Evolutionary conservation across 2,888 invertebrate species (phyloP).

Genomic region (Drosophila mimica): DNA sequence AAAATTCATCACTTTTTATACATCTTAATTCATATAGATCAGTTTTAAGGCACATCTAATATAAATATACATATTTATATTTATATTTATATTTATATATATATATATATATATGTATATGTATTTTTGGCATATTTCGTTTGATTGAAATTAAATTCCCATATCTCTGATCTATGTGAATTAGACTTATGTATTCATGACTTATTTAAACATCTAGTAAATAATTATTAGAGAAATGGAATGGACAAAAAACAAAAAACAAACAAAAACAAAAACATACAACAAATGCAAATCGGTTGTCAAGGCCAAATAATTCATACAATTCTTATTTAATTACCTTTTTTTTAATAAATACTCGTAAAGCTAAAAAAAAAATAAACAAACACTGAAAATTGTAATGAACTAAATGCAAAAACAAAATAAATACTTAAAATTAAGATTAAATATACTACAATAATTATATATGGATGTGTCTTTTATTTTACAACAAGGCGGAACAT

Average conservation of each 20-base stretch:
- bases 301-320: conserved; percentile 65
- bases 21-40: conserved; percentile 53
- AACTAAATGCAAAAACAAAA: conserved; percentile 44
- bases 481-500: not conserved
- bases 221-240: conserved; percentile 59
- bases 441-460: conserved; percentile 58
- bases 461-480: conserved; percentile 19
- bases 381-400: conserved; percentile 48
- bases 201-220: conserved; percentile 53
- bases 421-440: conserved; percentile 46
- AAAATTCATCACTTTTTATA: conserved; percentile 38
- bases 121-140: conserved; percentile 5
- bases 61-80: not conserved
- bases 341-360: conserved; percentile 45
- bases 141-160: conserved; percentile 13
- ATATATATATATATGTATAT: not conserved
- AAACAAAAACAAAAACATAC: conserved; percentile 5
- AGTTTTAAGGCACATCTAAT: conserved; percentile 17
- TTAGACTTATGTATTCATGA: conserved; percentile 48
- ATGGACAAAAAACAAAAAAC: conserved; percentile 34
- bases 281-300: conserved; percentile 63
- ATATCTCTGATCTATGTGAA: conserved; percentile 53
- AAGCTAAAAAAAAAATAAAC: conserved; percentile 45
- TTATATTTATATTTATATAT: not conserved
- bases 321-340: conserved; percentile 54